Percentiles rank a stretch among this genome's conserved stretches.
These are phyloP conservation scores for Philaethria dido DNA, from an alignment of 2,888 invertebrate species.

Conservation along the genomic window DNA sequence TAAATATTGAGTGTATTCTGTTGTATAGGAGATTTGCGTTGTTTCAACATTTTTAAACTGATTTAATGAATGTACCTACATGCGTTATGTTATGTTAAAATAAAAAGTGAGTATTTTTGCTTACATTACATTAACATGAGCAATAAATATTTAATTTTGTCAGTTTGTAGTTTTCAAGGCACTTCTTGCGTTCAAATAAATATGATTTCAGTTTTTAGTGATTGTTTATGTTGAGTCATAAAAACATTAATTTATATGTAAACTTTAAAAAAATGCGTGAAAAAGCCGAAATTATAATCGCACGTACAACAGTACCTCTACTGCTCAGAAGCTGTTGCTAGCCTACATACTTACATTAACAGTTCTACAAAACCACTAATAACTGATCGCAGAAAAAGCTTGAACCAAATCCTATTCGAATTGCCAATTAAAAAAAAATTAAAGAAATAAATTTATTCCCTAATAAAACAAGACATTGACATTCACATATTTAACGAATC, in stretches of 20 bases:
- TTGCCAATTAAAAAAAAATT: slow-evolving; percentile 52
- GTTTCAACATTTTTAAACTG: neutral
- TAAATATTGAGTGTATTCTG: neutral
- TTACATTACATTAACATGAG: neutral
- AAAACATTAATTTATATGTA: neutral
- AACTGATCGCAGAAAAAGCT: slow-evolving; percentile 46
- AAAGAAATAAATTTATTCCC: slow-evolving; percentile 47
- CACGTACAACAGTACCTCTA: slow-evolving; percentile 49
- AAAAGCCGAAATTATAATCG: slow-evolving; percentile 54
- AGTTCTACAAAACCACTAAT: slow-evolving; percentile 33
- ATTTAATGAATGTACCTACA: neutral
- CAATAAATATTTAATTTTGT: no score
- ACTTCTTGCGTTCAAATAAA: neutral
- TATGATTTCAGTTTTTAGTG: slow-evolving; percentile 18
- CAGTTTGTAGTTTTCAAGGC: neutral
- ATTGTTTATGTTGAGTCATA: slow-evolving; percentile 6
- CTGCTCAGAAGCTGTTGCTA: slow-evolving; percentile 46
- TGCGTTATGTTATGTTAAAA: slow-evolving; percentile 3
- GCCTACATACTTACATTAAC: slow-evolving; percentile 35
- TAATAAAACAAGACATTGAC: slow-evolving; percentile 58
- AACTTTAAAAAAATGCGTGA: slow-evolving; percentile 43
- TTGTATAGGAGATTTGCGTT: neutral
- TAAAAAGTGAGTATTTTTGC: neutral
- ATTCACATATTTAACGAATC: slow-evolving; percentile 62
- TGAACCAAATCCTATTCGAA: slow-evolving; percentile 42